These are phyloP conservation scores for Actinia equina DNA, from an alignment of 64 coral and sea anemone genomes.

Conservation along the genomic window DNA sequence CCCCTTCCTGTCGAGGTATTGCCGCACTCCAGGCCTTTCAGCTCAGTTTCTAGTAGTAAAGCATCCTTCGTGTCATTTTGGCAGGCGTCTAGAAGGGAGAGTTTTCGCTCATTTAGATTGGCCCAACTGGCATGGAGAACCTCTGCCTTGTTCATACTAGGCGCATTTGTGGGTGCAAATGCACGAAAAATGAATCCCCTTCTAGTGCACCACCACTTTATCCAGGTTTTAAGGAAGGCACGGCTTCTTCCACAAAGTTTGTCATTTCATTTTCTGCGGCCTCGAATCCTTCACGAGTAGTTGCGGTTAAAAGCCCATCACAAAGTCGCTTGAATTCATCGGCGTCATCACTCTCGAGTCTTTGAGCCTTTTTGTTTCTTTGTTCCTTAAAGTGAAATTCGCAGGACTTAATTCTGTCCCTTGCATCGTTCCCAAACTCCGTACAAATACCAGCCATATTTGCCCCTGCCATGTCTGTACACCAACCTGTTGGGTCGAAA, in stretches of 20 bases:
- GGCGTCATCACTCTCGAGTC: conserved; percentile 21
- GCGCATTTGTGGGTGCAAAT: conserved; percentile 30
- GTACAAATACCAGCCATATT: conserved; percentile 27
- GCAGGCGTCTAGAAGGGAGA: conserved; percentile 36
- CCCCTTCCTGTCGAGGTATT: not conserved
- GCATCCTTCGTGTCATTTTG: conserved; percentile 28
- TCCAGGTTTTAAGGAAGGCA: conserved; percentile 31
- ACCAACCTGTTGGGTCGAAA: conserved; percentile 17
- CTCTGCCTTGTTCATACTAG: conserved; percentile 42
- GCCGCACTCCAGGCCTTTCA: conserved; percentile 20
- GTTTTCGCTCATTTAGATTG: conserved; percentile 5
- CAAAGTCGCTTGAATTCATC: conserved; percentile 51
- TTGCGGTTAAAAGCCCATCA: conserved; percentile 17
- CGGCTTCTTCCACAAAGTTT: conserved; percentile 17
- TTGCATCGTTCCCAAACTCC: conserved; percentile 11
- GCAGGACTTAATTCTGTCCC: conserved; percentile 7
- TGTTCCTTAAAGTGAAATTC: conserved; percentile 25
- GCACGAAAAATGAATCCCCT: conserved; percentile 50
- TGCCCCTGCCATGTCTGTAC: conserved; percentile 26
- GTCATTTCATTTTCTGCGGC: conserved; percentile 25
- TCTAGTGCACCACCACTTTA: conserved; percentile 58
- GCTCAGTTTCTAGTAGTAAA: conserved; percentile 15
- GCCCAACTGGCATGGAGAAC: conserved; percentile 47
- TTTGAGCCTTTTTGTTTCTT: conserved; percentile 22
- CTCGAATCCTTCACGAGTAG: conserved; percentile 26